Evolutionary conservation across 2,888 invertebrate genomes (phyloP).

Genomic region (Molanna angustata): DNA sequence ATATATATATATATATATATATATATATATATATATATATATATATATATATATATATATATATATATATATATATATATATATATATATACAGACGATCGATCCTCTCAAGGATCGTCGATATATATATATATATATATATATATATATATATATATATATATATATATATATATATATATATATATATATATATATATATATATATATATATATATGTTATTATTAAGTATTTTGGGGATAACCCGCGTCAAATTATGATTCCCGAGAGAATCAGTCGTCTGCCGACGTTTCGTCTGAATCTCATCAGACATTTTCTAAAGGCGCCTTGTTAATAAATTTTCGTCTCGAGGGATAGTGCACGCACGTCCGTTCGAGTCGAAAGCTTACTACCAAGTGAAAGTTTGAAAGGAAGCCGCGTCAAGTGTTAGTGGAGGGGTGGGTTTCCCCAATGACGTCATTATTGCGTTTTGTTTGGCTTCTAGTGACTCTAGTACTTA

Average conservation of each 20-base stretch:
- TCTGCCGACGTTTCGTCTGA: too few relatives aligned
- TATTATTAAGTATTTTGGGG: too few relatives aligned
- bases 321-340: too few relatives aligned
- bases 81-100: not conserved
- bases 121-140: not conserved
- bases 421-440: too few relatives aligned
- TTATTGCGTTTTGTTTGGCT: too few relatives aligned
- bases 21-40: not conserved
- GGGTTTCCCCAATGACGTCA: too few relatives aligned
- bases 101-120: not conserved
- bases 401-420: too few relatives aligned
- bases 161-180: not conserved
- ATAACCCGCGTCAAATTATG: not conserved
- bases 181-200: not conserved
- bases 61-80: not conserved
- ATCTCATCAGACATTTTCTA: too few relatives aligned
- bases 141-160: not conserved
- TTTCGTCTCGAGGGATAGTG: too few relatives aligned
- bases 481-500: too few relatives aligned
- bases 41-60: not conserved
- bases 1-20: not conserved
- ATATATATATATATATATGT: not conserved
- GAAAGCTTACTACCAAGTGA: too few relatives aligned
- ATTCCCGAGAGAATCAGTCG: not conserved
- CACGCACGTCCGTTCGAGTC: too few relatives aligned